Evolutionary conservation across 2,113 vertebrate genomes (phyloP).

Genomic region (Prolemur simus): DNA sequence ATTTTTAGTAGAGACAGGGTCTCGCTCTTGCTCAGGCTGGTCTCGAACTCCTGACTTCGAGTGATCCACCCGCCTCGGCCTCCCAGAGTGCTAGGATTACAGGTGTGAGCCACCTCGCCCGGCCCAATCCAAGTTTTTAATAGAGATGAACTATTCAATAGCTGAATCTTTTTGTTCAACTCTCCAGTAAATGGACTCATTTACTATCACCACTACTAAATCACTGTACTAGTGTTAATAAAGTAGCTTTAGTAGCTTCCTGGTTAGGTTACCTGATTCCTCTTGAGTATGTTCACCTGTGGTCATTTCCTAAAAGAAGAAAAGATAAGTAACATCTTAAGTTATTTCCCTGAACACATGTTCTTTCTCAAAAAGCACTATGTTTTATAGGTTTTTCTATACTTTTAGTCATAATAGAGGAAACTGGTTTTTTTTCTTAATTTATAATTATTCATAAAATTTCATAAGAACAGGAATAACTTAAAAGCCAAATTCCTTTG

Average conservation of each 20-base stretch:
- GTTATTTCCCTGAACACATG: conserved; percentile 37
- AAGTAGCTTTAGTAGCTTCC: conserved; percentile 27
- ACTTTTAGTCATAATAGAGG: not conserved
- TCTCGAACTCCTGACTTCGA: too few species aligned
- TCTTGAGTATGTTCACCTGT: conserved; percentile 82
- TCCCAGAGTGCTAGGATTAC: too few species aligned
- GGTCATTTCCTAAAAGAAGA: conserved; percentile 86
- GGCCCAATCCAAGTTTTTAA: not conserved
- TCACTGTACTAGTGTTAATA: not conserved
- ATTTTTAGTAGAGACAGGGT: too few species aligned
- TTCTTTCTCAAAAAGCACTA: conserved; percentile 14
- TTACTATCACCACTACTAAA: not conserved
- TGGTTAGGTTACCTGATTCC: conserved; percentile 86
- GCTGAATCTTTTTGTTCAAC: not conserved
- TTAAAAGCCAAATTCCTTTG: not conserved
- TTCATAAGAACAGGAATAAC: not conserved
- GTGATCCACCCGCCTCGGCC: too few species aligned
- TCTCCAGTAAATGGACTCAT: not conserved
- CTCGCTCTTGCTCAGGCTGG: too few species aligned
- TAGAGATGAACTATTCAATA: not conserved
- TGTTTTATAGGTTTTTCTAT: not conserved
- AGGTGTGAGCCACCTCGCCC: too few species aligned
- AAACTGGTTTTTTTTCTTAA: not conserved
- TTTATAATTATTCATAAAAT: conserved; percentile 30
- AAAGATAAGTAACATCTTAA: conserved; percentile 54